Evolutionary conservation across 2,113 vertebrate genomes (phyloP).

Genomic region (Anolis carolinensis): DNA sequence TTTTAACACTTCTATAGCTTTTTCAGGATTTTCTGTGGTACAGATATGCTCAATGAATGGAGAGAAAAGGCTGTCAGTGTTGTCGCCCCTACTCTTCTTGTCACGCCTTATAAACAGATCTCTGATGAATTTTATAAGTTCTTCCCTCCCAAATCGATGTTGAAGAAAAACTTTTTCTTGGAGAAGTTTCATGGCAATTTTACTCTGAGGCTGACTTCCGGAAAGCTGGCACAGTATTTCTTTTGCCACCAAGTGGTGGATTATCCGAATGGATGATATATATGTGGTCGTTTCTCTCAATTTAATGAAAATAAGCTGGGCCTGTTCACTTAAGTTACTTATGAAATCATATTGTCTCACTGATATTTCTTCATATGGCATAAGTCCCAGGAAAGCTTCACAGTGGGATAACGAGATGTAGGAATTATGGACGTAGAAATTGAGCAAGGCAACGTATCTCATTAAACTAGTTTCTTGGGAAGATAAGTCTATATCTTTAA

Average conservation of each 20-base stretch:
- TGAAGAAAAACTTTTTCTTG: constrained; percentile 73
- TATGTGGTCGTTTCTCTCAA: constrained; percentile 76
- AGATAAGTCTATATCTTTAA: constrained; percentile 71
- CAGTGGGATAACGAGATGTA: constrained; percentile 85
- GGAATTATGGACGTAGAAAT: constrained; percentile 82
- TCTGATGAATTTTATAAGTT: constrained; percentile 77
- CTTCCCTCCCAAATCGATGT: constrained; percentile 79
- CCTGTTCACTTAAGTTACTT: constrained; percentile 72
- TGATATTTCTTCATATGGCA: constrained; percentile 35
- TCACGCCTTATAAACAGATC: constrained; percentile 78
- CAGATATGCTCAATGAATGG: constrained; percentile 81
- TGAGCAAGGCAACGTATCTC: constrained; percentile 80
- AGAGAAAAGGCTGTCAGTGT: constrained; percentile 78
- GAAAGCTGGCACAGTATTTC: constrained; percentile 83
- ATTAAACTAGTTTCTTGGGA: constrained; percentile 74
- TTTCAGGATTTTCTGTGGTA: constrained; percentile 59
- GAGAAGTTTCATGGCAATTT: constrained; percentile 77
- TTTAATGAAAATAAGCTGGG: constrained; percentile 80
- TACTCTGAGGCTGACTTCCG: constrained; percentile 68
- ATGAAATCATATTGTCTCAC: constrained; percentile 71
- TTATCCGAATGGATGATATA: constrained; percentile 79
- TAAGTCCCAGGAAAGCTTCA: constrained; percentile 76
- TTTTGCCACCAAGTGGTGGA: constrained; percentile 82
- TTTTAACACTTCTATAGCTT: constrained; percentile 76
- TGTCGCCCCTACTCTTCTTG: constrained; percentile 79